Evolutionary conservation across 2,888 invertebrate species (phyloP).

Genomic region (Girardia tigrina): DNA sequence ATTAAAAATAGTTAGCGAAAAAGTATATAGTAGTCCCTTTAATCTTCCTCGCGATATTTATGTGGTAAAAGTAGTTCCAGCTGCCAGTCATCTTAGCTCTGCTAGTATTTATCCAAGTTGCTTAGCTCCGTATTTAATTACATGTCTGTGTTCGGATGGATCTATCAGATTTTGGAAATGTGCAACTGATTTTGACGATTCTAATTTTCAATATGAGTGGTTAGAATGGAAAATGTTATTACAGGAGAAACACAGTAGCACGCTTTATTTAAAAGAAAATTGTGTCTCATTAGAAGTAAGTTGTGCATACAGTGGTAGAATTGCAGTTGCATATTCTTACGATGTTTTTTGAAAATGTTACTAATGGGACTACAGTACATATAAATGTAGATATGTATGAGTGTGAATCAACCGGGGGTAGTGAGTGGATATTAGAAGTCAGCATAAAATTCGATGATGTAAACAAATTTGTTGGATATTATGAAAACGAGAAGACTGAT

Average conservation of each 20-base stretch:
- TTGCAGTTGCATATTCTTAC: conserved; percentile 77
- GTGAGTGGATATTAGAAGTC: conserved; percentile 78
- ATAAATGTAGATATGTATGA: conserved; percentile 76
- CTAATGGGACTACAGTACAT: neutral
- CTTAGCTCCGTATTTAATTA: conserved; percentile 83
- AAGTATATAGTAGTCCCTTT: conserved; percentile 75
- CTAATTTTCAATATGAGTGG: conserved; percentile 58
- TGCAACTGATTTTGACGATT: neutral
- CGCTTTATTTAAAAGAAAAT: conserved; percentile 63
- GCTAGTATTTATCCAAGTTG: conserved; percentile 98
- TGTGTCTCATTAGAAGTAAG: conserved; percentile 56
- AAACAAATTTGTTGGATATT: too few species aligned
- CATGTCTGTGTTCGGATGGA: conserved; percentile 86
- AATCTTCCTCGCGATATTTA: conserved; percentile 76
- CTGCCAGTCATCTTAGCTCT: conserved; percentile 88
- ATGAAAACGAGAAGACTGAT: too few species aligned
- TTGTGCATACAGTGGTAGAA: conserved; percentile 88
- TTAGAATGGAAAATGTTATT: conserved; percentile 73
- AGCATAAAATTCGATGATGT: conserved; percentile 64
- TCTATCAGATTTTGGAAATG: conserved; percentile 57
- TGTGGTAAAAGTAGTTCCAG: conserved; percentile 78
- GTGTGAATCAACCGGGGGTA: conserved; percentile 82
- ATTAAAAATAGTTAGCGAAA: too few species aligned
- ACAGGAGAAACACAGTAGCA: conserved; percentile 56
- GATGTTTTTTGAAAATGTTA: neutral